A percentile compares a stretch with the other conserved stretches of the same genome.
phyloP scores from a whole-genome alignment of 2,888 invertebrate species.

The Phragmatobia fuliginosa region DNA sequence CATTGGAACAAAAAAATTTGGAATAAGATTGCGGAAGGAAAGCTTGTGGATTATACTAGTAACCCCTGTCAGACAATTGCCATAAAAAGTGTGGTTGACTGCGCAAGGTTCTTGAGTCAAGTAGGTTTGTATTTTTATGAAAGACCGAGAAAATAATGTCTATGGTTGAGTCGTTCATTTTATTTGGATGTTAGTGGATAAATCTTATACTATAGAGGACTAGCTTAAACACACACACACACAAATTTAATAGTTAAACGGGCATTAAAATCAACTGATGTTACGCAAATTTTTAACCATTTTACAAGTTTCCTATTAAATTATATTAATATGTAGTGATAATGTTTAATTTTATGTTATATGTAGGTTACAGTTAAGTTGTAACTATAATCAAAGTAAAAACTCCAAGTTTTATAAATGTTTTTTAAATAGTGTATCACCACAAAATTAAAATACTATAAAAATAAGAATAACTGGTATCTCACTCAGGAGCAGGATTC shows the following conservation, averaged over 20 bases:
- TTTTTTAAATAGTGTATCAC: neutral
- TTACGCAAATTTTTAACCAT: too few species aligned
- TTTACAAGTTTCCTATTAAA: too few species aligned
- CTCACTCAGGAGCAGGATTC: too few species aligned
- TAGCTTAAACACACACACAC: too few species aligned
- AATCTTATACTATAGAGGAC: neutral
- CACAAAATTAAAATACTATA: neutral
- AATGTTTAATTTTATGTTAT: too few species aligned
- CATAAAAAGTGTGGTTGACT: slow-evolving; percentile 1
- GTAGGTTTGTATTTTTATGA: neutral
- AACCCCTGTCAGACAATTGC: neutral
- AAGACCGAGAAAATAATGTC: neutral
- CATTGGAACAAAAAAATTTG: slow-evolving; percentile 1
- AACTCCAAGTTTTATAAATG: too few species aligned
- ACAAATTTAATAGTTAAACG: too few species aligned
- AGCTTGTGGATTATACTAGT: slow-evolving; percentile 3
- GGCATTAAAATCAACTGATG: too few species aligned
- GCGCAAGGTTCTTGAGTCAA: neutral
- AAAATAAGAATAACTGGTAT: too few species aligned
- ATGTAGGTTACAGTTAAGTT: neutral
- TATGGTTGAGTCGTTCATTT: neutral
- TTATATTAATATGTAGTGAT: too few species aligned
- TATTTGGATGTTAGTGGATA: neutral
- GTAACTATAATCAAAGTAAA: neutral
- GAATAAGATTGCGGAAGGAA: neutral